Evolutionary conservation across 2,888 invertebrate species (phyloP).

Genomic region (Branchipolynoe longqiensis): DNA sequence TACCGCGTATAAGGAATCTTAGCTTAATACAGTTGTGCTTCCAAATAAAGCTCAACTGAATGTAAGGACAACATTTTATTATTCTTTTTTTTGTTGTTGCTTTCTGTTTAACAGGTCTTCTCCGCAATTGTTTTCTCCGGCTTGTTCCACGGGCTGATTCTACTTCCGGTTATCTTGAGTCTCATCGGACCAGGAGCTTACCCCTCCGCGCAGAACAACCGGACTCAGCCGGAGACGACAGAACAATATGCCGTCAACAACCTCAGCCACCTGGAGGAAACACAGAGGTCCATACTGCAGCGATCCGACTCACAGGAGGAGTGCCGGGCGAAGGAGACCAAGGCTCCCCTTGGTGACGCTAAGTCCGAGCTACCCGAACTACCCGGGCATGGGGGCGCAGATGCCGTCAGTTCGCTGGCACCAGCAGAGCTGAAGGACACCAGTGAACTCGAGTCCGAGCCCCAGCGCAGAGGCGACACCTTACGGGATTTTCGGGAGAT

Average conservation of each 20-base stretch:
- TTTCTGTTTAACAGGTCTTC: constrained; percentile 85
- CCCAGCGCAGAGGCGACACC: neutral
- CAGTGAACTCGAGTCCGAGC: neutral
- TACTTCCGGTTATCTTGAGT: constrained; percentile 89
- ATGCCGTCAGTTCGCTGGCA: neutral
- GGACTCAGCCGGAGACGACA: neutral
- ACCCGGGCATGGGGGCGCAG: neutral
- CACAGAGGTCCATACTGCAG: neutral
- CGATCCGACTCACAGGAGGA: constrained; percentile 20
- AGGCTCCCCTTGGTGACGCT: too few relatives aligned
- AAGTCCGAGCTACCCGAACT: too few relatives aligned
- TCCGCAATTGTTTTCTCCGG: constrained; percentile 89
- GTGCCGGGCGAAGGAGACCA: neutral
- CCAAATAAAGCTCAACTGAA: too few relatives aligned
- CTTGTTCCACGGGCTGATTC: constrained; percentile 88
- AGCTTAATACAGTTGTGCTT: too few relatives aligned
- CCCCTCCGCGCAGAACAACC: neutral
- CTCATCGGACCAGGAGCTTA: constrained; percentile 86
- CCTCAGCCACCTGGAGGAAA: neutral
- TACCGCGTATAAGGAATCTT: neutral
- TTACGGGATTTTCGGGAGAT: neutral
- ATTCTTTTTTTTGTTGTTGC: too few relatives aligned
- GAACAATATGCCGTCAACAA: constrained; percentile 2
- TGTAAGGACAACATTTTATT: too few relatives aligned
- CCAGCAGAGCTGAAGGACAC: neutral